Evolutionary conservation across 2,888 invertebrate species (phyloP).

Genomic region (Glyphotaelius pellucidus): DNA sequence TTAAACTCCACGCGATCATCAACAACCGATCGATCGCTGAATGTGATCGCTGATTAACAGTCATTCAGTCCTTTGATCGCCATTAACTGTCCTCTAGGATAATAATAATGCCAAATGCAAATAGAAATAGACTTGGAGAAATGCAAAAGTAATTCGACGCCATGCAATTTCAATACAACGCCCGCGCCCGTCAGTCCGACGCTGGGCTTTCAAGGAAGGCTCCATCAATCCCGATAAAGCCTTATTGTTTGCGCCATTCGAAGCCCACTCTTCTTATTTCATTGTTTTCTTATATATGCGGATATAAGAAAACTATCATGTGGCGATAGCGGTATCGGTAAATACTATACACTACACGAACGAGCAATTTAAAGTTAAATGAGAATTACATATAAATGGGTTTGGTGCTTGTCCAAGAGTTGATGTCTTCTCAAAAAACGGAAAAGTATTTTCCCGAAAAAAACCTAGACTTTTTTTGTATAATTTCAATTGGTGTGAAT

Average conservation of each 20-base stretch:
- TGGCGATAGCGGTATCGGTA: too few species aligned
- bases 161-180: neutral
- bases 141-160: neutral
- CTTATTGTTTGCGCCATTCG: neutral
- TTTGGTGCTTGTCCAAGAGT: neutral
- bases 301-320: too few species aligned
- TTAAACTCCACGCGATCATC: too few species aligned
- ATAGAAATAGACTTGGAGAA: neutral
- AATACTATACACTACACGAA: neutral
- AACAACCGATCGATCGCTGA: too few species aligned
- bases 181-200: neutral
- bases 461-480: neutral
- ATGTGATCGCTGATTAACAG: too few species aligned
- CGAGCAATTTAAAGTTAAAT: too few species aligned
- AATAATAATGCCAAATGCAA: neutral
- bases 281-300: neutral
- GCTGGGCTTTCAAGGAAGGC: neutral
- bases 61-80: too few species aligned
- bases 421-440: neutral
- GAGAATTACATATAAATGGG: neutral
- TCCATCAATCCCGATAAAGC: neutral
- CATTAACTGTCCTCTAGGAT: neutral
- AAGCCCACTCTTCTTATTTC: neutral
- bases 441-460: neutral
- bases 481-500: neutral